Evolutionary conservation across 2,113 vertebrate genomes (phyloP).

Genomic region (Silurus asotus): DNA sequence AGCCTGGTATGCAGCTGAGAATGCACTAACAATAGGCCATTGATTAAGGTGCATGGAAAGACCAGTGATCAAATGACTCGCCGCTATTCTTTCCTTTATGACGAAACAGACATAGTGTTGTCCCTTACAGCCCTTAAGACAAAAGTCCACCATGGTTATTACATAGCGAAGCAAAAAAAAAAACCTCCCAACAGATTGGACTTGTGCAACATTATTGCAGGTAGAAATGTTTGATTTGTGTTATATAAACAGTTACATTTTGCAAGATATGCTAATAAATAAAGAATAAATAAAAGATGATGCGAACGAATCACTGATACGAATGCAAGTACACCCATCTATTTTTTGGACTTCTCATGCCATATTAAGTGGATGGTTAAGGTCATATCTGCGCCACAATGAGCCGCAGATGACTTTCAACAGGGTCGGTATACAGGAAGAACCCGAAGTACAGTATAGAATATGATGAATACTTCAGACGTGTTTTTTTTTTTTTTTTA

Average conservation of each 20-base stretch:
- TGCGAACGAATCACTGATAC: background rate
- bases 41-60: constrained; percentile 46
- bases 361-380: background rate
- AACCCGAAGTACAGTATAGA: background rate
- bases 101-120: background rate
- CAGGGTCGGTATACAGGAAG: background rate
- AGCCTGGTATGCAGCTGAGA: constrained; percentile 19
- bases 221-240: background rate
- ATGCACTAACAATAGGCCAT: constrained; percentile 34
- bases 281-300: background rate
- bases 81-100: constrained; percentile 11
- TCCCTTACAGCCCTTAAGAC: background rate
- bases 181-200: background rate
- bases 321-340: background rate
- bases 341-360: background rate
- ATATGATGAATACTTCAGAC: background rate
- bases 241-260: background rate
- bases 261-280: background rate
- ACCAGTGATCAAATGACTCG: constrained; percentile 29
- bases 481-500: background rate
- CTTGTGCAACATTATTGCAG: background rate
- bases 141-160: constrained; percentile 13
- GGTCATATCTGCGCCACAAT: background rate
- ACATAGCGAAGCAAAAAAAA: background rate
- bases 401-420: background rate